A percentile compares a stretch with the other conserved stretches of the same genome.
Conservation (phyloP, 1,140 invertebrate genomes). For the Brachionus rubens region DNA sequence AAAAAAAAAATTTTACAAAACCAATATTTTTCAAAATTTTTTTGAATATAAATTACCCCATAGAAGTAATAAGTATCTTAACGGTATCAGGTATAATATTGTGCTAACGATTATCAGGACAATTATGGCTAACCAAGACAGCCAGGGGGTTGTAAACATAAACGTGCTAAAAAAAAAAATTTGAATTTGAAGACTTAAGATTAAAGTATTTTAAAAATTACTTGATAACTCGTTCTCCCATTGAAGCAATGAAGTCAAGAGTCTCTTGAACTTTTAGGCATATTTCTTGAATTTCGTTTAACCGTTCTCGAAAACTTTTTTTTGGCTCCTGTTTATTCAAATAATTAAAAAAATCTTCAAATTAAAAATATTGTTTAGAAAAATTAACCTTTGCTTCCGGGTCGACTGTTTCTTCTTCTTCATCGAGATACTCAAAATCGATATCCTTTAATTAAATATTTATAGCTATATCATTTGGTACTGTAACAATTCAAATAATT, state of each 20-base stretch:
- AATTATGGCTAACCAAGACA: constrained; percentile 84
- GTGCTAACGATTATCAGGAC: constrained; percentile 69
- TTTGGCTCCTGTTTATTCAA: constrained; percentile 67
- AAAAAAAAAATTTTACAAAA: too few species aligned
- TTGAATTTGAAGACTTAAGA: constrained; percentile 48
- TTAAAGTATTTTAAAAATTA: too few species aligned
- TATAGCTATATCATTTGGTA: neutral
- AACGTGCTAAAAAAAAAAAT: constrained; percentile 73
- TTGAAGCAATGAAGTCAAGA: constrained; percentile 83
- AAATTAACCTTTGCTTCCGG: constrained; percentile 49
- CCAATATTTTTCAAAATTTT: too few species aligned
- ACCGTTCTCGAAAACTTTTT: constrained; percentile 84
- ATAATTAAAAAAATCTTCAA: neutral
- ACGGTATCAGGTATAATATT: constrained; percentile 83
- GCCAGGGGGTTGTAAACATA: constrained; percentile 93
- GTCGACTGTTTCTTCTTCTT: constrained; percentile 55
- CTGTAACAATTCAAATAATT: neutral
- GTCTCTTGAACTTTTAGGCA: constrained; percentile 82
- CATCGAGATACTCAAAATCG: constrained; percentile 53
- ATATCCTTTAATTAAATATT: constrained; percentile 50
- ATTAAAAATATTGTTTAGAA: neutral
- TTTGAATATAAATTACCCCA: constrained; percentile 78
- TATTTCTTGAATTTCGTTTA: constrained; percentile 88
- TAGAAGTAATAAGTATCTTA: constrained; percentile 82
- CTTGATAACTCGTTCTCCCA: constrained; percentile 90